A percentile compares a stretch with the other conserved stretches of the same genome.
phyloP scores from a whole-genome alignment of 92 coral and sea anemone genomes.

The Heteractis magnifica region DNA sequence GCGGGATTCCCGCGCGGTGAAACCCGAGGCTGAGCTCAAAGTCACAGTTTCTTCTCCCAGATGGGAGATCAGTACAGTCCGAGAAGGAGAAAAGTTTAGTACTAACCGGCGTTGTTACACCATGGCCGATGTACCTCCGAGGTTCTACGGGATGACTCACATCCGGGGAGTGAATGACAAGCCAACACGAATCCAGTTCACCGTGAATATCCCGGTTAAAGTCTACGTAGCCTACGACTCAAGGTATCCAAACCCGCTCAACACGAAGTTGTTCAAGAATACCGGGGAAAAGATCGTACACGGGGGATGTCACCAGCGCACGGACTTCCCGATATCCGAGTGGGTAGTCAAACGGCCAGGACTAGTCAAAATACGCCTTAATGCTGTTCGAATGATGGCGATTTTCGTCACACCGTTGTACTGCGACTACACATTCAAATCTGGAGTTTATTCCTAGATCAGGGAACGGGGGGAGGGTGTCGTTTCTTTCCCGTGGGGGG shows the following conservation, averaged over 20 bases:
- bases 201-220: slow-evolving; percentile 55
- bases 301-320: slow-evolving; percentile 79
- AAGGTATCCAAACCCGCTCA: slow-evolving; percentile 49
- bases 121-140: slow-evolving; percentile 82
- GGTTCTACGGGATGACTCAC: slow-evolving; percentile 87
- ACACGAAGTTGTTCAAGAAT: slow-evolving; percentile 37
- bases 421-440: slow-evolving; percentile 29
- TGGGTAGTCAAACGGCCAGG: slow-evolving; percentile 61
- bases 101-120: slow-evolving; percentile 72
- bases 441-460: slow-evolving; percentile 34
- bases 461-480: too few species aligned
- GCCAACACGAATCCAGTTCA: slow-evolving; percentile 35
- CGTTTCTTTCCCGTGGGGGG: too few species aligned
- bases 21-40: slow-evolving; percentile 69
- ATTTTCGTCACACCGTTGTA: slow-evolving; percentile 65
- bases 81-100: slow-evolving; percentile 91
- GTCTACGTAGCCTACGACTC: slow-evolving; percentile 87
- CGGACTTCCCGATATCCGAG: slow-evolving; percentile 68
- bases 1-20: slow-evolving; percentile 64
- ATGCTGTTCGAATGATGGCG: slow-evolving; percentile 72
- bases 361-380: slow-evolving; percentile 45
- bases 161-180: slow-evolving; percentile 69
- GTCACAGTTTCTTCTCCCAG: slow-evolving; percentile 43
- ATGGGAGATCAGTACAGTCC: slow-evolving; percentile 73
- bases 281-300: slow-evolving; percentile 88